phyloP scores from a whole-genome alignment of 2,888 invertebrate genomes.

The Tachystola acroxantha region DNA sequence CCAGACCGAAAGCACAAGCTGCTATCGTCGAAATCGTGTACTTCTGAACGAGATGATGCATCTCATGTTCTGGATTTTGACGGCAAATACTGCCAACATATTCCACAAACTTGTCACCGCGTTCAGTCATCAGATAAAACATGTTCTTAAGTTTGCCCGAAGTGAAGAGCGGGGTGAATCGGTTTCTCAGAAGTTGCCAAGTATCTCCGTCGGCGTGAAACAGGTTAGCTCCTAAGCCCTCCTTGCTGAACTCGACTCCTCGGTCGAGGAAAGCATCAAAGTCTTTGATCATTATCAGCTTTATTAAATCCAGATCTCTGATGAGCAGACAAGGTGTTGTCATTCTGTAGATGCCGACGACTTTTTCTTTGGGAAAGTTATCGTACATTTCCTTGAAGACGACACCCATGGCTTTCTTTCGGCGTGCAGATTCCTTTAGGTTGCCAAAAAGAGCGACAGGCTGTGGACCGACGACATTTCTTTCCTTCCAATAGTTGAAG shows the following conservation, averaged over 20 bases:
- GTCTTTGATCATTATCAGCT: slow-evolving; percentile 46
- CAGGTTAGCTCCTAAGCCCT: slow-evolving; percentile 39
- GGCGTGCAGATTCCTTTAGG: slow-evolving; percentile 25
- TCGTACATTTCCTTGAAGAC: slow-evolving; percentile 34
- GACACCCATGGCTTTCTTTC: slow-evolving; percentile 21
- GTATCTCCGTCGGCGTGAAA: slow-evolving; percentile 42
- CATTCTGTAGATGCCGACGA: slow-evolving; percentile 45
- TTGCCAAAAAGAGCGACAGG: slow-evolving; percentile 41
- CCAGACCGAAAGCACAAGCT: slow-evolving; percentile 39
- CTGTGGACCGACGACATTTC: slow-evolving; percentile 32
- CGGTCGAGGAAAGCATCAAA: slow-evolving; percentile 43
- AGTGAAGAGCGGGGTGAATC: slow-evolving; percentile 47
- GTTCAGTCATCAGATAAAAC: slow-evolving; percentile 36
- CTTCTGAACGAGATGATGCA: slow-evolving; percentile 28
- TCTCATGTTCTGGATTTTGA: slow-evolving; percentile 23
- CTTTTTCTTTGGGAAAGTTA: slow-evolving; percentile 37
- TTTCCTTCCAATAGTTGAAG: slow-evolving; percentile 42
- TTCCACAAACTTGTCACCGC: slow-evolving; percentile 30
- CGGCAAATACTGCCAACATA: slow-evolving; percentile 19
- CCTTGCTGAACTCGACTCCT: slow-evolving; percentile 34
- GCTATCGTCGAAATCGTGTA: slow-evolving; percentile 36
- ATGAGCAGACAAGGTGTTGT: slow-evolving; percentile 37
- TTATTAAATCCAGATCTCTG: slow-evolving; percentile 44
- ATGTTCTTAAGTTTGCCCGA: slow-evolving; percentile 51
- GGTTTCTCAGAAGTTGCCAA: slow-evolving; percentile 38